Evolutionary conservation across 2,888 invertebrate genomes (phyloP).

Genomic region (Crematogaster levior): DNA sequence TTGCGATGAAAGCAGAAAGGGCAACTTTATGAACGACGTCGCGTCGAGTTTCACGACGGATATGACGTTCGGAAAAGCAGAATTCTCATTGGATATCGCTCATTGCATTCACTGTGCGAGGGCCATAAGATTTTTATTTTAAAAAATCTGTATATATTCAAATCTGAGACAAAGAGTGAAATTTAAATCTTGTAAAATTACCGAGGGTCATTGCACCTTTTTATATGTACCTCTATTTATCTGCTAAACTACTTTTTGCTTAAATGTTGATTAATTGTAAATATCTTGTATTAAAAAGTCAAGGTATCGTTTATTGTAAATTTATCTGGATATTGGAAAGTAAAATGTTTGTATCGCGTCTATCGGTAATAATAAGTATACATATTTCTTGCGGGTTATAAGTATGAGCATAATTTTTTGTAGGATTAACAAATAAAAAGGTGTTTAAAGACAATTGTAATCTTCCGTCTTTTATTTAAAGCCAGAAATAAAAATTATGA

Average conservation of each 20-base stretch:
- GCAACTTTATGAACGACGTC: too few relatives aligned
- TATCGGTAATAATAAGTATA: background rate
- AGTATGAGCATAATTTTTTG: background rate
- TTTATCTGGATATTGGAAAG: background rate
- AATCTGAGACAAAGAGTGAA: too few relatives aligned
- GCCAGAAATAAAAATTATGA: constrained; percentile 73
- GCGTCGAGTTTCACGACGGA: too few relatives aligned
- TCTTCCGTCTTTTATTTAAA: constrained; percentile 77
- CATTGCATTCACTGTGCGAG: too few relatives aligned
- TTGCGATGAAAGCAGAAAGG: too few relatives aligned
- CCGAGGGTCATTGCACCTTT: background rate
- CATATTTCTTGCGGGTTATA: background rate
- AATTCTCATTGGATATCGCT: too few relatives aligned
- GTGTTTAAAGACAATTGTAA: background rate
- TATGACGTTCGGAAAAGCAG: too few relatives aligned
- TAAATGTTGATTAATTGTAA: background rate
- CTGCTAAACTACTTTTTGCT: background rate
- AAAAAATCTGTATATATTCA: too few relatives aligned
- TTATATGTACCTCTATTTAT: background rate
- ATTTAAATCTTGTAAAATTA: background rate
- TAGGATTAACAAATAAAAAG: background rate
- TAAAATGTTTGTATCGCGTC: too few relatives aligned
- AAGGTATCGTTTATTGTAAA: background rate
- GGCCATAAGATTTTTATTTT: too few relatives aligned
- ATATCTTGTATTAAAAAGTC: background rate